These are phyloP conservation scores for Acanthoscelides obtectus DNA, from an alignment of 2,888 invertebrate species.

Conservation along the genomic window DNA sequence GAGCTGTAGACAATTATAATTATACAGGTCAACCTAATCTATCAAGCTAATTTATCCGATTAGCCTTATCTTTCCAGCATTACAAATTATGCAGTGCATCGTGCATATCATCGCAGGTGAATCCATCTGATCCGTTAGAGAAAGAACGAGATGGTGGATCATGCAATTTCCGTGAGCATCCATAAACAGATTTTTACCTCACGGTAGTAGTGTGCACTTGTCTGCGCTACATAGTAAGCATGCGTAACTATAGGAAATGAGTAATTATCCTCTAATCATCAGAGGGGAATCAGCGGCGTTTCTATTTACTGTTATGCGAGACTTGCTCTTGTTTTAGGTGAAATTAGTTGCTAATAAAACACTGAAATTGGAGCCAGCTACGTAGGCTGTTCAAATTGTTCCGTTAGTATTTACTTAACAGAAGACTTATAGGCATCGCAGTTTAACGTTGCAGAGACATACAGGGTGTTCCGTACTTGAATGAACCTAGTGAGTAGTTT, in stretches of 20 bases:
- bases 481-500: no score
- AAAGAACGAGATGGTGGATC: neutral
- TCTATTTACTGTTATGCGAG: neutral
- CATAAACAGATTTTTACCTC: neutral
- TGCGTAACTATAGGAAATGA: neutral
- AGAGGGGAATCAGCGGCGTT: neutral
- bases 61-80: neutral
- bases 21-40: no score
- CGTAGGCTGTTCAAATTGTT: neutral
- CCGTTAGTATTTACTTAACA: no score
- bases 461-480: no score
- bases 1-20: no score
- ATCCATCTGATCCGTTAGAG: neutral
- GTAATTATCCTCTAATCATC: neutral
- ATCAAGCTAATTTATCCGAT: neutral
- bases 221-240: neutral
- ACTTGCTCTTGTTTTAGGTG: neutral
- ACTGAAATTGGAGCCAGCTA: neutral
- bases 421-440: no score
- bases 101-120: neutral
- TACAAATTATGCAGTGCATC: neutral
- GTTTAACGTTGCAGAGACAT: no score
- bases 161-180: neutral
- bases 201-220: neutral
- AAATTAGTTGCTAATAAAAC: neutral